Evolutionary conservation across 2,113 vertebrate species (phyloP).

Genomic region (Psittacula cyanocephala): DNA sequence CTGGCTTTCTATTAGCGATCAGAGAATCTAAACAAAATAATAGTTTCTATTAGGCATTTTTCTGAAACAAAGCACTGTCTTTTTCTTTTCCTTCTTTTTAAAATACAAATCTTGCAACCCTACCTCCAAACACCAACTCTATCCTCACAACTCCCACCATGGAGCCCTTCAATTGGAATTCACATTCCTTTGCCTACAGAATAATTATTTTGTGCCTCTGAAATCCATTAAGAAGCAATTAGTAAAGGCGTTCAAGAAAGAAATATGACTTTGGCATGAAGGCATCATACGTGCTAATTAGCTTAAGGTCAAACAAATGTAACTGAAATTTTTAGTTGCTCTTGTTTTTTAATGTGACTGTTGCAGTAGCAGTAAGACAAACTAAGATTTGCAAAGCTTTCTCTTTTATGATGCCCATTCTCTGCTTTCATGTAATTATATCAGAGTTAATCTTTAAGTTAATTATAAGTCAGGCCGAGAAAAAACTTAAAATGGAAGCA

Average conservation of each 20-base stretch:
- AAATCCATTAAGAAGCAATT: slow-evolving; percentile 25
- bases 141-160: background rate
- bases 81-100: background rate
- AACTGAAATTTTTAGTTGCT: background rate
- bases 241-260: background rate
- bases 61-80: background rate
- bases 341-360: background rate
- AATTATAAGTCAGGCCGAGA: background rate
- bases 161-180: background rate
- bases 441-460: background rate
- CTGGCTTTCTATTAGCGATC: background rate
- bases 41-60: background rate
- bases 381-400: background rate
- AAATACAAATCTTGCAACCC: background rate
- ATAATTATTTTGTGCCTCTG: background rate
- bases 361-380: background rate
- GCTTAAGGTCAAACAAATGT: background rate
- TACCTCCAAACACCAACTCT: background rate
- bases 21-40: background rate
- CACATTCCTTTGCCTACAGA: background rate
- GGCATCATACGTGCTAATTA: background rate
- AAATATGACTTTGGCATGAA: background rate
- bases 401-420: background rate
- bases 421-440: background rate
- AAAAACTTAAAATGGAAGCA: background rate